Evolutionary conservation across 2,888 invertebrate genomes (phyloP), one percentile per base, ranked within the genome.

Genomic region (Caenorhabditis sp.): DNA sequence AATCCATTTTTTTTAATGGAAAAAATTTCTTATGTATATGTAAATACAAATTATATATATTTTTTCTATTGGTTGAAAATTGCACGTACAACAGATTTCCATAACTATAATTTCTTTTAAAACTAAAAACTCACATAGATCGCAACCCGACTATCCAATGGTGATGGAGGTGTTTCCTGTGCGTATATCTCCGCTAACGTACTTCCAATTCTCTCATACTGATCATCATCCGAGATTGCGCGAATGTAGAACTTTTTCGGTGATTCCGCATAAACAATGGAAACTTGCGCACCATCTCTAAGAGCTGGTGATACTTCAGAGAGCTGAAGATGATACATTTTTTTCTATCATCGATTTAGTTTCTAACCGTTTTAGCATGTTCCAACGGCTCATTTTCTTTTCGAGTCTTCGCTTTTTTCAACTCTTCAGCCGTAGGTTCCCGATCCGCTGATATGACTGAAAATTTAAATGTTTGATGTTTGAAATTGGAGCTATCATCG

Each of bases 351-450:
- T n/a, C n/a, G n/a, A n/a, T n/a, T 43, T 36, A 26, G 26, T 31
- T 43, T 19, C 27, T 31, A n/a, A 54, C 69, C 62, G 66, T 58
- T 58, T 77, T 77, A 26, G 75, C 69, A 54, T 79, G 79, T 62
- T 76, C 67, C 23, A 61, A 54, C 14, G 79, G 79, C 53, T 77
- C 77, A 57, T 69, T 74, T 23, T 79, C 77, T 54, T 79, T 79
- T 24, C 77, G 59, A 37, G 68, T 66, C 60, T 79, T 79, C 21
- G 66, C 58, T 37, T 60, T 58, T n/a, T 70, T 72, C 57, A 70
- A 57, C 55, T 79, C 77, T 24, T 79, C 75, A 0, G 65, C 62
- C 5, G 75, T 70, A 1, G 75, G 75, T 36, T 75, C 67, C 23
- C 65, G 62, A 60, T 67, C 69, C 50, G 74, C 54, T 6, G 63